A percentile compares a stretch with the other conserved stretches of the same genome.
Evolutionary conservation across 2,113 vertebrate genomes (phyloP).

Genomic region (Oreochromis spilurus): DNA sequence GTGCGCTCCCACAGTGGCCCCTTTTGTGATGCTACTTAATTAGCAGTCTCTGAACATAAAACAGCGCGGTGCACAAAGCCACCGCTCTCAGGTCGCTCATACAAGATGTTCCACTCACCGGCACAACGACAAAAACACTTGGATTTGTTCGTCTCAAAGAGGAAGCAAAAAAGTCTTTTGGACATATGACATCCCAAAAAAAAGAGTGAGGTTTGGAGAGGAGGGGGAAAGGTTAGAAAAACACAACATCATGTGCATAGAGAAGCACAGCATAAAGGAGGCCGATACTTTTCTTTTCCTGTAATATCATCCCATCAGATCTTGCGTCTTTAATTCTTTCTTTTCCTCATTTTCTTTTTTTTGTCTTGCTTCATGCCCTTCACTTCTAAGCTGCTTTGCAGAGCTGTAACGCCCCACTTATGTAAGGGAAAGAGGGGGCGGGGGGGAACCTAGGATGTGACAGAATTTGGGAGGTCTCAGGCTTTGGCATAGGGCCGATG

Average conservation of each 20-base stretch:
- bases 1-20: slow-evolving; percentile 1
- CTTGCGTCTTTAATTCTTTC: background rate
- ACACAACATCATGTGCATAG: background rate
- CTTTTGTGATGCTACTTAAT: slow-evolving; percentile 41
- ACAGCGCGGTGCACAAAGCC: background rate
- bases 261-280: background rate
- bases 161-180: background rate
- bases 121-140: background rate
- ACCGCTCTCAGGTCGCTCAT: slow-evolving; percentile 9
- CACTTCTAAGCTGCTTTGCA: slow-evolving; percentile 21
- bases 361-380: background rate
- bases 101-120: background rate
- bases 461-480: slow-evolving; percentile 37
- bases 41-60: slow-evolving; percentile 39
- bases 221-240: background rate
- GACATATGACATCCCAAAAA: background rate
- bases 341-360: background rate
- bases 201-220: background rate
- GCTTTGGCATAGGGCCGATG: background rate
- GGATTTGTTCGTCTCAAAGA: background rate
- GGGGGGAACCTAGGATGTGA: background rate
- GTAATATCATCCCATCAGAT: background rate
- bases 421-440: background rate
- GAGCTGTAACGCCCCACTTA: slow-evolving; percentile 15
- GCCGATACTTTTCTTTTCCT: background rate